Conservation (phyloP, 2,113 vertebrate genomes). For the Synodontis membranacea region DNA sequence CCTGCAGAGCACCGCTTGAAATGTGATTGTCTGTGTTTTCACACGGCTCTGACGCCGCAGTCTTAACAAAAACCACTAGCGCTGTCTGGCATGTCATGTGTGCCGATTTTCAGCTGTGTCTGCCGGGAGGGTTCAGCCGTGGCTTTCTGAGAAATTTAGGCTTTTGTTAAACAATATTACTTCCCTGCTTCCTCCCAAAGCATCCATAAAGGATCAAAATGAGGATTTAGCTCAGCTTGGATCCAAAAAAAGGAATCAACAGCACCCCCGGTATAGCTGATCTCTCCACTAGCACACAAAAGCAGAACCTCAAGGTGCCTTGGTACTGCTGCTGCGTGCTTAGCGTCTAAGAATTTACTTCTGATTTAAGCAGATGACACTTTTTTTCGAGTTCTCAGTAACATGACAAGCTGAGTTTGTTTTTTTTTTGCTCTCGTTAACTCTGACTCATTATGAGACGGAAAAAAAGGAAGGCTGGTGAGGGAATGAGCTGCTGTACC, state of each 20-base stretch:
- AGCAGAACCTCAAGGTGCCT: not conserved
- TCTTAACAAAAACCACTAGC: not conserved
- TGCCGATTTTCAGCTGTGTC: not conserved
- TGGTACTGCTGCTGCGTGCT: not conserved
- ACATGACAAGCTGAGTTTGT: not conserved
- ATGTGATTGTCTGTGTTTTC: conserved; percentile 18
- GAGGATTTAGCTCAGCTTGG: conserved; percentile 4
- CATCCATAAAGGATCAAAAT: not conserved
- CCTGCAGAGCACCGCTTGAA: conserved; percentile 30
- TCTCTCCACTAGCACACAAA: not conserved
- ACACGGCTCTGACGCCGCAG: conserved; percentile 3
- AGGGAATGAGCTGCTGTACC: too few relatives aligned
- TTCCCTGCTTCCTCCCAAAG: not conserved
- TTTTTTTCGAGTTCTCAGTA: not conserved
- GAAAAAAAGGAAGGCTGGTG: not conserved
- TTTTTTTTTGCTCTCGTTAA: not conserved
- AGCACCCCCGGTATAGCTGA: not conserved
- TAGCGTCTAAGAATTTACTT: not conserved
- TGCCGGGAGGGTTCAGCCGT: not conserved
- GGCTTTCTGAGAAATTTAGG: not conserved
- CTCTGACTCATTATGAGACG: not conserved
- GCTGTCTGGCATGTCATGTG: conserved; percentile 18
- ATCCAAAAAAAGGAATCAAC: not conserved
- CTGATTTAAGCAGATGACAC: not conserved
- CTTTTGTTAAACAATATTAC: conserved; percentile 7